Base-by-base conservation (phyloP, 2,113 vertebrate species). In the Chamaea fasciata region DNA sequence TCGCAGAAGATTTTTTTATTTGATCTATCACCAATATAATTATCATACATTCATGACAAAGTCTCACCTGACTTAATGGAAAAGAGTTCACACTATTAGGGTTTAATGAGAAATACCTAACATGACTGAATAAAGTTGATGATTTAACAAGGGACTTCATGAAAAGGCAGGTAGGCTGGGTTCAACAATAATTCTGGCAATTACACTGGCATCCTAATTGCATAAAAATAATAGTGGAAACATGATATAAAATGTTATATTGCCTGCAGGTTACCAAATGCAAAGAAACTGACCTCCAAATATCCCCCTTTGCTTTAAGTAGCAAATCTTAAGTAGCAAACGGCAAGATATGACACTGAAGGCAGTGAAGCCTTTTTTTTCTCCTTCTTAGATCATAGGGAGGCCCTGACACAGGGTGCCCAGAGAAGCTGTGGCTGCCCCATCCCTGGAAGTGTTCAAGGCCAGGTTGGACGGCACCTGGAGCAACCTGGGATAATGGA, bases 81-180 rank as follows among this genome's bases (percentile, higher is more conserved):
- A 89, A 49, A 86, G 27, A 70, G 77, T 89, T 85, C 57, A 90
- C 68, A 84, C 91, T 68, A 86, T 55, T 67, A 50, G 37, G 86
- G 60, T 94, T 94, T 93, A 95, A 95, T 90, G 71, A 88, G 69
- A 52, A 84, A 87, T 23, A 41, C 33, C 92, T 67, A 87, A 70
- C 26, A 49, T 41, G 87, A 91, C n/a, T 68, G 30, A 95, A 92
- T 74, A 70, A 46, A 83, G 33, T 52, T 81, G 57, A 79, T 73
- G 87, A 71, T 28, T 83, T 83, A 91, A 90, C 46, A n/a, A 46
- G 30, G 24, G 70, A 86, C 68, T 95, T 85, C 41, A 75, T 15
- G 18, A 89, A 90, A 63, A 85, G 37, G 49, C 1, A 2, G 13
- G 30, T 75, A 86, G 42, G 81, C 21, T 89, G 44, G 11, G 57